These are phyloP conservation scores for Orcinus orca DNA, from an alignment of 2,113 vertebrate species.

Conservation along the genomic window DNA sequence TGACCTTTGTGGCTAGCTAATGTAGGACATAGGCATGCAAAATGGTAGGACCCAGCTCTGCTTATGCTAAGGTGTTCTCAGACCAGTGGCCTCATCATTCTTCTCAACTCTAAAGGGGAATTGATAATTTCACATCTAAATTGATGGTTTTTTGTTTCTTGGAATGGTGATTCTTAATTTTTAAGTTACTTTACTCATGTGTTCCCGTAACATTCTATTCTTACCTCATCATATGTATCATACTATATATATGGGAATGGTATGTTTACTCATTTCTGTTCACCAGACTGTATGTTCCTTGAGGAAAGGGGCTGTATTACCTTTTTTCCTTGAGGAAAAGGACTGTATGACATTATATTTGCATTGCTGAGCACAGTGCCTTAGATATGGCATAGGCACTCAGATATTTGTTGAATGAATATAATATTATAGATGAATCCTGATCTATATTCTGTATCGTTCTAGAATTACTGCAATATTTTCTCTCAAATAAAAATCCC, in stretches of 20 bases:
- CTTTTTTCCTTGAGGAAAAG: not conserved
- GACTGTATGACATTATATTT: not conserved
- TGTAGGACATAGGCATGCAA: not conserved
- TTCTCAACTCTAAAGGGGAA: not conserved
- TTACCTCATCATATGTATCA: not conserved
- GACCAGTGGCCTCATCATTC: not conserved
- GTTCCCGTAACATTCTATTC: not conserved
- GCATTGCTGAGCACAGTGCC: not conserved
- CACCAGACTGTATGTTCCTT: not conserved
- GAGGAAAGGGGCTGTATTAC: not conserved
- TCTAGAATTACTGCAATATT: not conserved
- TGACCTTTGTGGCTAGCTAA: constrained; percentile 17
- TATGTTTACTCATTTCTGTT: not conserved
- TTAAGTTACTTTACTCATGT: not conserved
- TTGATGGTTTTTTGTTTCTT: not conserved
- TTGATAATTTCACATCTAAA: constrained; percentile 5
- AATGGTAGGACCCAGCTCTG: not conserved
- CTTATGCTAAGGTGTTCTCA: not conserved
- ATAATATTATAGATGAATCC: not conserved
- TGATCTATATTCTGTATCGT: not conserved
- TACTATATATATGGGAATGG: not conserved
- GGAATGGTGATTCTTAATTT: not conserved
- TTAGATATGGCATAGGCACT: constrained; percentile 9
- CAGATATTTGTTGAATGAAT: constrained; percentile 18
- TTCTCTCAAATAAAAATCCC: not conserved